A percentile compares a stretch with the other conserved stretches of the same genome.
Evolutionary conservation across 2,113 vertebrate species (phyloP).

Genomic region (Dromaius novaehollandiae): DNA sequence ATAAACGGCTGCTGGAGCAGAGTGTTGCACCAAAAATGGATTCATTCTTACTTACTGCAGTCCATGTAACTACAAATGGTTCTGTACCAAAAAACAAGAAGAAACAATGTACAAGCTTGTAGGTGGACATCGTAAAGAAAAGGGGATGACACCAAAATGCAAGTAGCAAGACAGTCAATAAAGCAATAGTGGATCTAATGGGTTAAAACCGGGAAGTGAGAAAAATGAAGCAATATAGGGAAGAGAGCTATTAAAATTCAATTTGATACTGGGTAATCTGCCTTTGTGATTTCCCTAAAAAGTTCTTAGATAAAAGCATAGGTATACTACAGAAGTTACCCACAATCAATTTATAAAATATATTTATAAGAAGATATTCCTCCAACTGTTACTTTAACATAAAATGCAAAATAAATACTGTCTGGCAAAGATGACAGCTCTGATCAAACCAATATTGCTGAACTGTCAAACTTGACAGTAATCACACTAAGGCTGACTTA

Average conservation of each 20-base stretch:
- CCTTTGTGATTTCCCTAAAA: not conserved
- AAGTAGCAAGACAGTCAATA: not conserved
- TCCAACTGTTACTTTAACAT: not conserved
- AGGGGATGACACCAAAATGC: not conserved
- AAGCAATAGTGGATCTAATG: not conserved
- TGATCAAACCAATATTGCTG: not conserved
- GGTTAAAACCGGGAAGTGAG: not conserved
- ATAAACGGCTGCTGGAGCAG: not conserved
- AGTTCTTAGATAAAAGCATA: not conserved
- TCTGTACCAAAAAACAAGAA: not conserved
- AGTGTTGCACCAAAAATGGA: not conserved
- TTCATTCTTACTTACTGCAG: not conserved
- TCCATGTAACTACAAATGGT: not conserved
- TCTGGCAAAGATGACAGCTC: not conserved
- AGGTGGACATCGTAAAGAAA: not conserved
- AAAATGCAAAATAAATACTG: not conserved
- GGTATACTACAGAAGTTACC: not conserved
- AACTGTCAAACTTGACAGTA: not conserved
- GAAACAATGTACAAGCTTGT: not conserved
- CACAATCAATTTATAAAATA: not conserved
- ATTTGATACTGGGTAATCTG: not conserved
- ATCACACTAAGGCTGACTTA: not conserved
- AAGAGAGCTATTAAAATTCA: not conserved
- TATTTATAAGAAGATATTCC: not conserved
- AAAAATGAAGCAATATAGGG: not conserved